phyloP scores from a whole-genome alignment of 2,797 vertebrate genomes.

The Leontopithecus rosalia region DNA sequence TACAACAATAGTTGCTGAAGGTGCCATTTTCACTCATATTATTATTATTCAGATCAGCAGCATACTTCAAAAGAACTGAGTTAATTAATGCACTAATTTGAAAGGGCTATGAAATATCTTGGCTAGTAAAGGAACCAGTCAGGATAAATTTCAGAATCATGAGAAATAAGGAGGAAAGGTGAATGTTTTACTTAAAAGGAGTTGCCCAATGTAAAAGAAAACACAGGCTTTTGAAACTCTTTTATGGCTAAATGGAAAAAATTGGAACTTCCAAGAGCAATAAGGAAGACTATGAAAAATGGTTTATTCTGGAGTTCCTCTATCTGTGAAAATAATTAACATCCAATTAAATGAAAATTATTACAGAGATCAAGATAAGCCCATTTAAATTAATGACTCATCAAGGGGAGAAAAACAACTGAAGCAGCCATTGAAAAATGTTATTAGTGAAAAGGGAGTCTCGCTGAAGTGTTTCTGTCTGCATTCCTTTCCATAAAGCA shows the following conservation, averaged over 20 bases:
- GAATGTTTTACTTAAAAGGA: not conserved
- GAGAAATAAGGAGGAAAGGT: slow-evolving; percentile 13
- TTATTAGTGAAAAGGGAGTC: not conserved
- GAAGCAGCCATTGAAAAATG: slow-evolving; percentile 20
- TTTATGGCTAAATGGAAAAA: slow-evolving; percentile 19
- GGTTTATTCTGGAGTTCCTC: slow-evolving; percentile 17
- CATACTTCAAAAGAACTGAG: not conserved
- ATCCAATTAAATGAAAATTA: slow-evolving; percentile 59
- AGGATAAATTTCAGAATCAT: not conserved
- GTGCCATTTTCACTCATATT: not conserved
- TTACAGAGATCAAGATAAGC: slow-evolving; percentile 1
- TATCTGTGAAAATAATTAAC: slow-evolving; percentile 74
- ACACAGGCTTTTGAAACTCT: not conserved
- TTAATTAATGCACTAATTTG: not conserved
- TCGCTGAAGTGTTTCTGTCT: not conserved
- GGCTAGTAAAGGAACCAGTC: not conserved
- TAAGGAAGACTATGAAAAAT: slow-evolving; percentile 25
- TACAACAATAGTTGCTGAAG: not conserved
- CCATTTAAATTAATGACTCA: slow-evolving; percentile 50
- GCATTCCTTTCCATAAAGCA: not conserved
- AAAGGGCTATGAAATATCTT: not conserved
- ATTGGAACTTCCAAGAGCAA: not conserved
- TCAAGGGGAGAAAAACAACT: slow-evolving; percentile 19
- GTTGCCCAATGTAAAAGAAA: not conserved
- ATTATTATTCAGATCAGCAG: not conserved